Base-by-base conservation (phyloP, 2,888 invertebrate species). In the Pseudococcus viburni region DNA sequence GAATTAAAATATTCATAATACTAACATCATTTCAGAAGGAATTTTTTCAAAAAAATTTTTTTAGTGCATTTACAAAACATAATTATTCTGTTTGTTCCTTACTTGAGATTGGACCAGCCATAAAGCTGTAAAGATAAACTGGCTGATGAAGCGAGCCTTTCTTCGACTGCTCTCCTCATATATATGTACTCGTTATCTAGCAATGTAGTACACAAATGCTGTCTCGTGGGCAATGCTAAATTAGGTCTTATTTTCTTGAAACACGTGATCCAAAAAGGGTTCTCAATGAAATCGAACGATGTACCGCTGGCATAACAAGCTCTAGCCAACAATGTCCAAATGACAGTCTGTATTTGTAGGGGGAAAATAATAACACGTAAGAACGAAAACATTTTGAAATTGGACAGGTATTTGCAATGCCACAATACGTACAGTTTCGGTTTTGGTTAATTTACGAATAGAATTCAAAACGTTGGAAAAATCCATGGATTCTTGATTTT, bases 291-390 rank as follows among this genome's bases (percentile, higher is more conserved):
- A 83, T 83, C 83, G 46, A 88, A 59, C 48, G 83, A 64, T 2
- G 88, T 88, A 42, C 83, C 83, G 4, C 83, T 83, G 42, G 88
- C 88, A 46, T 88, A 88, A 42, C 42, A 88, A 42, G 83, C 88
- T 59, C 80, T 88, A 26, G 88, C 88, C 59, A 83, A 39, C 19
- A 83, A 83, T 7, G 80, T 55, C 88, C 88, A 88, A n/a, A 87
- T 77, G n/a, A 42, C n/a, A 15, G 80, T 83, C 88, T 88, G 46
- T 11, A 77, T 33, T 33, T 3, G 3, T 33, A 15, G 17, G 33
- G 12, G 17, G 33, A 77, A 33, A 33, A 77, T 6, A 55, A 55
- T 33, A 33, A 33, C 3, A 33, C 26, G n/a, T 33, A 3, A 33
- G 26, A 33, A 33, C 3, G 26, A 3, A 55, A 11, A 46, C 7